Evolutionary conservation across 2,113 vertebrate species (phyloP), one percentile per base, ranked within the genome.

Genomic region (Ariopsis seemanni): DNA sequence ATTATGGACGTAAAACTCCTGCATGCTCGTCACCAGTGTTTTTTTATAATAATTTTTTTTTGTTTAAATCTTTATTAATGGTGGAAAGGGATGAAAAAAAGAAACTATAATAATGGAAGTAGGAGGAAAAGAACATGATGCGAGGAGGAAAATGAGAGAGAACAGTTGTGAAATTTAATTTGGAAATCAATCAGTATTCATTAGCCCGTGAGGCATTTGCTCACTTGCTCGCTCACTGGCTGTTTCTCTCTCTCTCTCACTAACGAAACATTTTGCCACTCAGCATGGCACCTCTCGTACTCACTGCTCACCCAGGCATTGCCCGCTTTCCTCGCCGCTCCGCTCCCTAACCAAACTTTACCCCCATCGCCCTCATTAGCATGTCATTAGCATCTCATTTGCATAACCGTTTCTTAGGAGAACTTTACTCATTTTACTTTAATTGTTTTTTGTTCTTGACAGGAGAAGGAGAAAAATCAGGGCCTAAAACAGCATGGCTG

Each of bases 321-420:
- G 85, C 95, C 89, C 58, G 63, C 92, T 91, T 90, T 91, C 82
- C 91, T 93, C 93, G 94, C 90, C 25, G 90, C 92, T 89, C 91
- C 86, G 92, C 92, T 94, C 91, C 92, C 92, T 95, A 95, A 94
- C 93, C 91, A 95, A 96, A 95, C 93, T 94, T 95, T 94, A 94
- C 87, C 89, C 87, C 92, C 89, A 88, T 94, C 90, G 78, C 93
- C 89, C 93, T 96, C 95, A 96, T 96, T 95, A 95, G 94, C 95
- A 96, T 95, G 75, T 92, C 90, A 96, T 96, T 96, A 95, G 92
- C 93, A 95, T 94, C 88, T 95, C 92, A 95, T 96, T 96, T 95
- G 93, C 94, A 94, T 88, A 85, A 6, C 84, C 88, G 86, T 90
- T 88, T 90, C 84, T 72, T 27, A 74, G 85, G 65, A 87, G 72